phyloP scores from a whole-genome alignment of 2,797 vertebrate genomes.

The Tiaroga cobitis region DNA sequence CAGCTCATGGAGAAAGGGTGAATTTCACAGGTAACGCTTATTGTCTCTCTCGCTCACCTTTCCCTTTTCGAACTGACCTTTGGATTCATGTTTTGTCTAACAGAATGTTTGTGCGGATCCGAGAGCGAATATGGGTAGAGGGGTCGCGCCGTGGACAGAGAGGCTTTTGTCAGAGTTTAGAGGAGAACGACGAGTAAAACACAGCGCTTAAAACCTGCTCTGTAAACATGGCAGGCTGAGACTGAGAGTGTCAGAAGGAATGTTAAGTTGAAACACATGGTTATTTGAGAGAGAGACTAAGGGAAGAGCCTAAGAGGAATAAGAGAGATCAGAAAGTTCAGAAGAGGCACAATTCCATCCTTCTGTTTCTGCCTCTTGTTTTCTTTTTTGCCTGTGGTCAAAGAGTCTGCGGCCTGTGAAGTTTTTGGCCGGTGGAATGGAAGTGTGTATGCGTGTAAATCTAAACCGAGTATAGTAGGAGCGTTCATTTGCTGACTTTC shows the following conservation, averaged over 20 bases:
- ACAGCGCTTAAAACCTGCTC: conserved; percentile 58
- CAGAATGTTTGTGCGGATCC: conserved; percentile 23
- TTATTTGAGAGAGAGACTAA: conserved; percentile 68
- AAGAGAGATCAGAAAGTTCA: conserved; percentile 43
- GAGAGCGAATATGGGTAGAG: conserved; percentile 29
- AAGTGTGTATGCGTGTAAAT: neutral
- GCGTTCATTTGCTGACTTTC: neutral
- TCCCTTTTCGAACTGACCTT: conserved; percentile 13
- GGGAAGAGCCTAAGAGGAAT: conserved; percentile 13
- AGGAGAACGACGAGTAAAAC: conserved; percentile 41
- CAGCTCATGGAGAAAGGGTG: conserved; percentile 41
- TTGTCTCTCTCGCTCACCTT: conserved; percentile 25
- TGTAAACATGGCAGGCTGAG: conserved; percentile 63
- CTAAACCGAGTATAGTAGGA: neutral
- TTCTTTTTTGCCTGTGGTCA: conserved; percentile 57
- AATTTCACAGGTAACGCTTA: conserved; percentile 70
- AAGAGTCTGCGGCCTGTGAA: conserved; percentile 33
- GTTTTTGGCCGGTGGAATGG: conserved; percentile 28
- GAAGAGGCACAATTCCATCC: conserved; percentile 44
- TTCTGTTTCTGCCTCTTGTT: conserved; percentile 60
- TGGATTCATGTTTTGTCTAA: conserved; percentile 39
- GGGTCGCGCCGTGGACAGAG: conserved; percentile 45
- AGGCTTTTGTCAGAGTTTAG: conserved; percentile 58
- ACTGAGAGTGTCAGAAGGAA: conserved; percentile 72
- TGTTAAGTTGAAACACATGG: conserved; percentile 80